phyloP scores from a whole-genome alignment of 1,140 invertebrate species.

The Adoxophyes honmai region DNA sequence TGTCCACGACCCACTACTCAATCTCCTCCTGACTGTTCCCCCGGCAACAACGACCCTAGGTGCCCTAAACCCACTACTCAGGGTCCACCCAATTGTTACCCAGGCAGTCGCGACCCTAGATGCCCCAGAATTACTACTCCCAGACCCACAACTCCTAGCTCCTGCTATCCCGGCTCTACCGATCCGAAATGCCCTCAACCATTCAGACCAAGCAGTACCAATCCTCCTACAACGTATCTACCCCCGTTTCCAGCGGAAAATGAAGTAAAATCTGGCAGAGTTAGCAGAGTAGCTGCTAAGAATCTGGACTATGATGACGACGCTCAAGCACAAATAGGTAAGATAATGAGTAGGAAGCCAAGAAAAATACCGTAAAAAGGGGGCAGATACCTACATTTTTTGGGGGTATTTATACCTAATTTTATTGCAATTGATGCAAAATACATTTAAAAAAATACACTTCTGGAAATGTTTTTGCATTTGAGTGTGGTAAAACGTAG shows the following conservation, averaged over 20 bases:
- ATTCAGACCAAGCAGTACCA: constrained; percentile 61
- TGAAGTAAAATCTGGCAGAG: constrained; percentile 49
- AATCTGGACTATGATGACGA: constrained; percentile 49
- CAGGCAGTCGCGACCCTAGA: constrained; percentile 59
- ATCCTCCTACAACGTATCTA: constrained; percentile 44
- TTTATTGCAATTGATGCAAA: no score
- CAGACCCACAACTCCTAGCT: constrained; percentile 16
- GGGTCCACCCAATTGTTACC: constrained; percentile 40
- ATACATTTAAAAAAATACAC: no score
- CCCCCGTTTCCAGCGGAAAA: constrained; percentile 65
- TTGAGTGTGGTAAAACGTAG: no score
- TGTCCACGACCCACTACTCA: constrained; percentile 49
- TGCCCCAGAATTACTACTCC: constrained; percentile 41
- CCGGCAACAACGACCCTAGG: constrained; percentile 62
- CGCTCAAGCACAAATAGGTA: constrained; percentile 47
- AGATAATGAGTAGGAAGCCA: no score
- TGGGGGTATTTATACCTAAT: no score
- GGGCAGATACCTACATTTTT: no score
- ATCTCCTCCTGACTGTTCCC: constrained; percentile 47
- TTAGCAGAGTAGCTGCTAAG: constrained; percentile 40
- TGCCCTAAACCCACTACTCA: constrained; percentile 40
- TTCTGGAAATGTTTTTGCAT: no score
- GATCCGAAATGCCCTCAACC: constrained; percentile 49
- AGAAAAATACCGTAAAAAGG: no score
- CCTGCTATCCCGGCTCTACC: constrained; percentile 62